A percentile compares a stretch with the other conserved stretches of the same genome.
These are phyloP conservation scores for Drosophila ohnishii DNA, from an alignment of 1,140 invertebrate species.

Conservation along the genomic window DNA sequence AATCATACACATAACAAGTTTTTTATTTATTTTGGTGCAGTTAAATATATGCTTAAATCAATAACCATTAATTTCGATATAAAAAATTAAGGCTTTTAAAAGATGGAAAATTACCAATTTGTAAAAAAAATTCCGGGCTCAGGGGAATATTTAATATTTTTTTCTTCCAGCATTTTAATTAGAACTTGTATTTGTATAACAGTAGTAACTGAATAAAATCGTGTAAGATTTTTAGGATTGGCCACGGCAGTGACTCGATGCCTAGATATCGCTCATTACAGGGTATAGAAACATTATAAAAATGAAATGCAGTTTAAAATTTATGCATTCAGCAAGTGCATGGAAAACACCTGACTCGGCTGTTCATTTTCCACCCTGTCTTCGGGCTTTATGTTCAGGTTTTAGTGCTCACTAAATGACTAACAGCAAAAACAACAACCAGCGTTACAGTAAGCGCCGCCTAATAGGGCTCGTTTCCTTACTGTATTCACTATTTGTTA, in stretches of 20 bases:
- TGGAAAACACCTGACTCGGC: constrained; percentile 60
- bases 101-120: constrained; percentile 7
- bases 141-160: neutral
- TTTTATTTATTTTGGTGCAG: neutral
- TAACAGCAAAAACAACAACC: constrained; percentile 30
- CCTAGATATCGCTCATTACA: neutral
- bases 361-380: constrained; percentile 39
- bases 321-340: constrained; percentile 32
- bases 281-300: constrained; percentile 6
- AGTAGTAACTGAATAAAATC: neutral
- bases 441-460: neutral
- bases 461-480: neutral
- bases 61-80: neutral
- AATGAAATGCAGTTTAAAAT: constrained; percentile 14
- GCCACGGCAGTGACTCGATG: constrained; percentile 6
- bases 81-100: neutral
- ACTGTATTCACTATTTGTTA: no score
- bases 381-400: constrained; percentile 34
- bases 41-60: neutral
- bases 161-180: constrained; percentile 15
- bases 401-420: constrained; percentile 44
- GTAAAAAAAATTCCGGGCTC: neutral
- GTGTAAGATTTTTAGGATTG: neutral
- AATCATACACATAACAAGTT: neutral
- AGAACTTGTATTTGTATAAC: constrained; percentile 12